These are phyloP conservation scores for Promerops cafer DNA, from an alignment of 2,113 vertebrate species.

Conservation along the genomic window DNA sequence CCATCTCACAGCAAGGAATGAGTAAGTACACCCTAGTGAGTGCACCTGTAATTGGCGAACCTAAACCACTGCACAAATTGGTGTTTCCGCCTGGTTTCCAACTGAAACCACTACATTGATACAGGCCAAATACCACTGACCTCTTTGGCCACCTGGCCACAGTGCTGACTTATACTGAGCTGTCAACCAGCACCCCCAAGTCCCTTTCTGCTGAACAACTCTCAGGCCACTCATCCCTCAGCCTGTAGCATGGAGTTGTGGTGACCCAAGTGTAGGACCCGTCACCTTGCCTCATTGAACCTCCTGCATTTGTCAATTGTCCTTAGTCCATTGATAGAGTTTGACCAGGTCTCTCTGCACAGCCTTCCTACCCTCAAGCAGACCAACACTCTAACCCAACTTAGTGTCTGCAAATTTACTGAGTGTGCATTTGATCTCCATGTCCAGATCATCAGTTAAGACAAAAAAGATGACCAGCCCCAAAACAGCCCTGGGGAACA, in stretches of 20 bases:
- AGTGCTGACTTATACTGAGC: neutral
- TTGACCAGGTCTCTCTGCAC: neutral
- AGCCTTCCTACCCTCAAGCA: neutral
- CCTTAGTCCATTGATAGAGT: accelerated
- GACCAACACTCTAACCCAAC: neutral
- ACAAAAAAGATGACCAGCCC: neutral
- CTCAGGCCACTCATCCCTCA: neutral
- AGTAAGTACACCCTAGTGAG: too few species aligned
- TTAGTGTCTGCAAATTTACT: neutral
- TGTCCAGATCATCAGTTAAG: neutral
- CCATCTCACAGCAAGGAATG: too few species aligned
- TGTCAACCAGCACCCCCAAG: neutral
- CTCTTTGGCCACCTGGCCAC: neutral
- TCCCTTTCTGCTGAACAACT: neutral
- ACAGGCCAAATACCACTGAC: neutral
- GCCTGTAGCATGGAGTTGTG: neutral
- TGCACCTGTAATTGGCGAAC: too few species aligned
- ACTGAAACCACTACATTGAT: too few species aligned
- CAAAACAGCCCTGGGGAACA: neutral
- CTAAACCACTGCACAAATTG: too few species aligned
- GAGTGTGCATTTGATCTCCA: neutral
- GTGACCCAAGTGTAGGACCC: too few species aligned
- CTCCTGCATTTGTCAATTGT: neutral
- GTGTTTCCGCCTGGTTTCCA: too few species aligned
- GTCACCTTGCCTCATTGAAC: neutral